A percentile compares a stretch with the other conserved stretches of the same genome.
Evolutionary conservation across 2,797 vertebrate genomes (phyloP).

Genomic region (Percopsis omiscomaycus): DNA sequence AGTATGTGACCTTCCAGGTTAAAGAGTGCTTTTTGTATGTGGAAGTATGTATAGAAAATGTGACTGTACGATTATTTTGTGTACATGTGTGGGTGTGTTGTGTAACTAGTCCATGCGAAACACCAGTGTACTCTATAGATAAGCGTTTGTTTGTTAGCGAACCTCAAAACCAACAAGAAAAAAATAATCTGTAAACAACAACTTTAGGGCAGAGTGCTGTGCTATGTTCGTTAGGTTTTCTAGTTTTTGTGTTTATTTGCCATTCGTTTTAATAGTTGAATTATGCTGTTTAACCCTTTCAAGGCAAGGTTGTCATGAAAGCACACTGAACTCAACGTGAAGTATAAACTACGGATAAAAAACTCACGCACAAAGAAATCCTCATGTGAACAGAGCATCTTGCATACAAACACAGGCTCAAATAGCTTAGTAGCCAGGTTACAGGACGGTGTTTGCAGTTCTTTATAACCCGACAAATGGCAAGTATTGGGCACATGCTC

Average conservation of each 20-base stretch:
- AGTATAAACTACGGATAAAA: slow-evolving; percentile 39
- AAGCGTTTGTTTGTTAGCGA: slow-evolving; percentile 14
- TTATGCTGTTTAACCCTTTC: slow-evolving; percentile 59
- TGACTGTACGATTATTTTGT: slow-evolving; percentile 3
- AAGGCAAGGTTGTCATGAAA: slow-evolving; percentile 65
- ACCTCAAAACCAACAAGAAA: slow-evolving; percentile 29
- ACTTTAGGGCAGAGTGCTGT: slow-evolving; percentile 39
- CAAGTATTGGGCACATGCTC: slow-evolving; percentile 47
- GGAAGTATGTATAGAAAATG: background rate
- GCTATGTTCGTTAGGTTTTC: slow-evolving; percentile 33
- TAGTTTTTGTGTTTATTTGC: slow-evolving; percentile 51
- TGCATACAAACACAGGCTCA: slow-evolving; percentile 38
- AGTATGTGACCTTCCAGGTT: slow-evolving; percentile 36
- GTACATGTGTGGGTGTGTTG: slow-evolving; percentile 13
- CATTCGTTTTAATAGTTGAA: slow-evolving; percentile 17
- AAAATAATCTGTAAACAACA: slow-evolving; percentile 17
- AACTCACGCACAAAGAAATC: slow-evolving; percentile 25
- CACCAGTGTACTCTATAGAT: slow-evolving; percentile 14
- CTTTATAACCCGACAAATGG: slow-evolving; percentile 54
- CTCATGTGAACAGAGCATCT: slow-evolving; percentile 13
- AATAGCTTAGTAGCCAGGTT: slow-evolving; percentile 52
- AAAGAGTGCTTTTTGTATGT: slow-evolving; percentile 7
- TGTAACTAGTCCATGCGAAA: slow-evolving; percentile 24
- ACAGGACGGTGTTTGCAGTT: slow-evolving; percentile 42
- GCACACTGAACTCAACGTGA: slow-evolving; percentile 49